Evolutionary conservation across 2,888 invertebrate species (phyloP), one percentile per base, ranked within the genome.

Genomic region (Thecocarcelia acutangulata): DNA sequence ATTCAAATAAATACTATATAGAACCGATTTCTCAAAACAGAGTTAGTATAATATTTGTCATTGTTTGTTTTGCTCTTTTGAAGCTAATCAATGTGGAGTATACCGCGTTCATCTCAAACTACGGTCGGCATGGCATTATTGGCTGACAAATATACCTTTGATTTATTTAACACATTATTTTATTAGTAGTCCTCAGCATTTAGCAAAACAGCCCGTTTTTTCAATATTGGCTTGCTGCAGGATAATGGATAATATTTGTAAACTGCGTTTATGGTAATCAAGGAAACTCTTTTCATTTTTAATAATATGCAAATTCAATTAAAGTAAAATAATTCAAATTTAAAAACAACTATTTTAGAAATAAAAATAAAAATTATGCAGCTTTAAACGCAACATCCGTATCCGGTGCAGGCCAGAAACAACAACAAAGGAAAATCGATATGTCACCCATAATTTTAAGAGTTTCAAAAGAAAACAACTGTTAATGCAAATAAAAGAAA

Each of bases 401-500:
- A 78, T 82, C 77, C 81, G 81, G 74, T 72, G 64, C 56, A 59
- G 42, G 33, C 17, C 59, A n/a, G 8, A 69, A 58, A 59, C 69
- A 77, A 77, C 77, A 77, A 77, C 68, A 76, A 74, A 52, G 15
- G 72, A 59, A 82, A 78, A 82, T 82, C 77, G 52, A 82, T 82
- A 70, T 72, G 80, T 74, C 73, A 69, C 77, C 73, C 73, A 81
- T 73, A 69, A 50, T 77, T 77, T 74, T 73, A 42, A 64, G 58
- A 70, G 52, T 61, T 63, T 15, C 4, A 66, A 52, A 42, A 50
- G 12, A 13, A 61, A 63, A 63, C 42, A 50, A 52, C 42, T 17
- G 54, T 69, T 42, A 33, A 48, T 42, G 15, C 11, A 46, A 17
- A 63, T 28, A 68, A 46, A 76, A 33, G 50, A 68, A 54, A 17